Percentiles rank a stretch among this genome's conserved stretches.
Conservation (phyloP, 1,140 invertebrate species). For the Brachionus plicatilis region DNA sequence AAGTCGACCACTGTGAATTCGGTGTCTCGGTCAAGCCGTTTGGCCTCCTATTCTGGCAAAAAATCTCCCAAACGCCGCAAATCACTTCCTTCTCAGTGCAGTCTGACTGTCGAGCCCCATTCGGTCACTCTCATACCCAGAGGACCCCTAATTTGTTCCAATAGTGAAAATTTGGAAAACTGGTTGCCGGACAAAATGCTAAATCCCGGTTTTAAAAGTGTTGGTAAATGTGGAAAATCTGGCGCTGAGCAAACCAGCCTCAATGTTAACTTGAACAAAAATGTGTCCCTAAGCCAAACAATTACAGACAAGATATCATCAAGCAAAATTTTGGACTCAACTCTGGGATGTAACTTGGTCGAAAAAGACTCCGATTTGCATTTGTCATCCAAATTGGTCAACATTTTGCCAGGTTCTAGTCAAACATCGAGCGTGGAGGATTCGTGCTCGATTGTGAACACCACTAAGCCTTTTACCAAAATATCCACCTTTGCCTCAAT, state of each 20-base stretch:
- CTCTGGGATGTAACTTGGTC: neutral
- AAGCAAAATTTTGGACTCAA: slow-evolving; percentile 5
- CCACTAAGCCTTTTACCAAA: slow-evolving; percentile 23
- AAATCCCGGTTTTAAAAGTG: neutral
- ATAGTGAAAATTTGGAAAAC: slow-evolving; percentile 37
- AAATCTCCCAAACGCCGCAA: slow-evolving; percentile 31
- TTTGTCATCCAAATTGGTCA: neutral
- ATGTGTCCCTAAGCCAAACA: slow-evolving; percentile 9
- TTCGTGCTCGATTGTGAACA: neutral
- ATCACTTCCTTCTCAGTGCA: slow-evolving; percentile 20
- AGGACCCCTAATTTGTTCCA: slow-evolving; percentile 33
- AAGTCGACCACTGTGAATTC: neutral
- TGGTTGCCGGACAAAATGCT: neutral
- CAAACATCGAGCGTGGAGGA: neutral
- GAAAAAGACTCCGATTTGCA: slow-evolving; percentile 12
- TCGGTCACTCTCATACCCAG: slow-evolving; percentile 27
- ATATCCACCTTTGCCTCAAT: slow-evolving; percentile 22
- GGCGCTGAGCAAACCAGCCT: neutral
- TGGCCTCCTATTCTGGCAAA: neutral
- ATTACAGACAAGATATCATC: neutral
- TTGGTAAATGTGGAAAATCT: too few relatives aligned
- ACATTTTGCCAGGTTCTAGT: neutral
- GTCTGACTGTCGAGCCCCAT: neutral
- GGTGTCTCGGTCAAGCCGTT: neutral
- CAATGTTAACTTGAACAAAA: slow-evolving; percentile 7